These are phyloP conservation scores for Thelaira solivaga DNA, from an alignment of 2,888 invertebrate genomes.

Conservation along the genomic window DNA sequence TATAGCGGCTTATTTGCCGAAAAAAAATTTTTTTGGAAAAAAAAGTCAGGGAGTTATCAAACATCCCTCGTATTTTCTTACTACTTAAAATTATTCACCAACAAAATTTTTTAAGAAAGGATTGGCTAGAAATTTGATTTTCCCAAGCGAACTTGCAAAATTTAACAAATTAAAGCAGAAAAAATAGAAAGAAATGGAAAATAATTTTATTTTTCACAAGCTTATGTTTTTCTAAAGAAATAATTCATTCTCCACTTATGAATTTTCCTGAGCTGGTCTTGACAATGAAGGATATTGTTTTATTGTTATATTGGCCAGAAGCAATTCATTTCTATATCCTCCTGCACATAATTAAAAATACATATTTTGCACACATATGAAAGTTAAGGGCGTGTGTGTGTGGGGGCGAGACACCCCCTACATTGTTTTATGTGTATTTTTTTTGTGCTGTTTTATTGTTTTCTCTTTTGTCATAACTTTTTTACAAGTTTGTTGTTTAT, in stretches of 20 bases:
- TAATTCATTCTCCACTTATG: background rate
- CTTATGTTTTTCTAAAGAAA: background rate
- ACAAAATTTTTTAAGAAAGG: no score
- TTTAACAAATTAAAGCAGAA: no score
- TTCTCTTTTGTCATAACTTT: background rate
- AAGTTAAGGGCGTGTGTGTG: slow-evolving; percentile 62
- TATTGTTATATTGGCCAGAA: background rate
- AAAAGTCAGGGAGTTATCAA: no score
- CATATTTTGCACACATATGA: background rate
- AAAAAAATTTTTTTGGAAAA: no score
- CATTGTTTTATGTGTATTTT: slow-evolving; percentile 9
- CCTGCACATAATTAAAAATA: background rate
- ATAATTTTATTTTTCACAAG: background rate
- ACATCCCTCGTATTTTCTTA: no score
- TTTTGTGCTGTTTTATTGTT: background rate
- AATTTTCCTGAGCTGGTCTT: background rate
- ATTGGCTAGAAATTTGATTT: no score
- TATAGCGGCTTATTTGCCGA: no score
- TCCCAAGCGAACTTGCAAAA: no score
- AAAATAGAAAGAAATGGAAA: no score
- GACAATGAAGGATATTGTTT: background rate
- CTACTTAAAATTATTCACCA: no score
- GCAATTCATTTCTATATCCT: background rate
- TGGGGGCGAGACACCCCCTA: no score
- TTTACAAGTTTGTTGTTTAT: slow-evolving; percentile 6